Evolutionary conservation across 2,797 vertebrate genomes (phyloP), one percentile per base, ranked within the genome.

Genomic region (Neomorphus geoffroyi): DNA sequence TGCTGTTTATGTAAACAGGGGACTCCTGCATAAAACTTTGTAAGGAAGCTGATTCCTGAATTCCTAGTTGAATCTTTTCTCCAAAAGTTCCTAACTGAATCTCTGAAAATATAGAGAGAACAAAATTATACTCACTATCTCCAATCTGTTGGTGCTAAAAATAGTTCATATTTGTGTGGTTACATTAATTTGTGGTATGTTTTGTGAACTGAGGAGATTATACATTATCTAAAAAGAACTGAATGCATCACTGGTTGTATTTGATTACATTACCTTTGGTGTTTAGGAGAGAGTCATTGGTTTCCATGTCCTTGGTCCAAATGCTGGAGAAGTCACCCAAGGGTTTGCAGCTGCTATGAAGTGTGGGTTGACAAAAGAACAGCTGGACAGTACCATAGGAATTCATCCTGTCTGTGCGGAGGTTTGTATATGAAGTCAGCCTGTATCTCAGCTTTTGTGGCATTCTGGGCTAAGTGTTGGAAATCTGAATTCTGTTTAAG

Each of bases 381-480:
- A 98, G 83, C 94, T 99, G 96, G 98, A 98, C 75, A 91, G 58
- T 94, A 98, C 98, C 0, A 88, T 98, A 19, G 98, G 98, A 46
- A 98, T 98, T 92, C 98, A 98, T 64, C 98, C 98, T 0, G 96
- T 98, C 88, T 98, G 98, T 37, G 98, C 98, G n/a, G 98, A 98
- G 98, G 98, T 99, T 81, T 37, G 98, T 97, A 80, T n/a, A 30
- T 28, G 33, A 37, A 28, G 30, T 57, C 35, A 82, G 15, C 32
- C 86, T n/a, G 5, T 54, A 48, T 17, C 26, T 33, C 28, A 50
- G 64, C 14, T 94, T 84, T 69, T 1, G 0, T 61, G 35, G 21
- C 6, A 3, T 60, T 60, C 45, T 53, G 64, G 30, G 12, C 3
- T 35, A 57, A 46, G 26, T 48, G 46, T 27, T 70, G 32, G 51